Conservation (phyloP, 2,113 vertebrate genomes). For the Actenoides hombroni region DNA sequence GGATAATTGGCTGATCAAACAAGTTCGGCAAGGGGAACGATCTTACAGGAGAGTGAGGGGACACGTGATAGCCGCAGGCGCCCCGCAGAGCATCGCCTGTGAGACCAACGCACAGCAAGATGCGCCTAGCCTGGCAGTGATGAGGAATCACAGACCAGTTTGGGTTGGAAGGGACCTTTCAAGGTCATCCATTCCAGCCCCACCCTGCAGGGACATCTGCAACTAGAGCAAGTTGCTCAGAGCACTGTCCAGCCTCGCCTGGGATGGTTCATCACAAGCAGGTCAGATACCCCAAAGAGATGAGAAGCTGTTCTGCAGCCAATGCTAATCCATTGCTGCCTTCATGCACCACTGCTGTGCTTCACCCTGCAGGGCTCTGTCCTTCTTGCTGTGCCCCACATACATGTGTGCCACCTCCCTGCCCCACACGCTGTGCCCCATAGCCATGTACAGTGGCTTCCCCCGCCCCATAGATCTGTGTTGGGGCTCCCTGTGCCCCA, state of each 20-base stretch:
- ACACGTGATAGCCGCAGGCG: rapidly evolving
- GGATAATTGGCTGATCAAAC: too few relatives aligned
- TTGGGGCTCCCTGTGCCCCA: too few relatives aligned
- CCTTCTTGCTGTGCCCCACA: too few relatives aligned
- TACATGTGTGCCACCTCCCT: too few relatives aligned
- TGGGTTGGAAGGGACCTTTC: neutral
- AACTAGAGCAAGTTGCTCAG: neutral
- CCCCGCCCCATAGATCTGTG: too few relatives aligned
- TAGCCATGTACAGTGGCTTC: too few relatives aligned
- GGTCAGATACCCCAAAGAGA: neutral
- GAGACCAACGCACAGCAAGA: rapidly evolving
- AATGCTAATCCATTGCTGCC: neutral
- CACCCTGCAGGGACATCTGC: neutral
- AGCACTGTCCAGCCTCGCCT: neutral
- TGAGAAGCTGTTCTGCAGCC: neutral
- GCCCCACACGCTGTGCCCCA: too few relatives aligned
- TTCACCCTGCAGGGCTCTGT: too few relatives aligned
- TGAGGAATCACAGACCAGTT: neutral
- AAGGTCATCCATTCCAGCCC: neutral
- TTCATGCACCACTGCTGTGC: rapidly evolving
- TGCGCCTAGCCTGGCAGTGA: too few relatives aligned
- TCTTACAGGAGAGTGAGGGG: too few relatives aligned
- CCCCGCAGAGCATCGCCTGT: rapidly evolving
- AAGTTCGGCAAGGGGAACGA: too few relatives aligned
- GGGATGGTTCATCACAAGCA: neutral